These are phyloP conservation scores for Saxidomus purpurata DNA, from an alignment of 1,140 invertebrate genomes.

Conservation along the genomic window DNA sequence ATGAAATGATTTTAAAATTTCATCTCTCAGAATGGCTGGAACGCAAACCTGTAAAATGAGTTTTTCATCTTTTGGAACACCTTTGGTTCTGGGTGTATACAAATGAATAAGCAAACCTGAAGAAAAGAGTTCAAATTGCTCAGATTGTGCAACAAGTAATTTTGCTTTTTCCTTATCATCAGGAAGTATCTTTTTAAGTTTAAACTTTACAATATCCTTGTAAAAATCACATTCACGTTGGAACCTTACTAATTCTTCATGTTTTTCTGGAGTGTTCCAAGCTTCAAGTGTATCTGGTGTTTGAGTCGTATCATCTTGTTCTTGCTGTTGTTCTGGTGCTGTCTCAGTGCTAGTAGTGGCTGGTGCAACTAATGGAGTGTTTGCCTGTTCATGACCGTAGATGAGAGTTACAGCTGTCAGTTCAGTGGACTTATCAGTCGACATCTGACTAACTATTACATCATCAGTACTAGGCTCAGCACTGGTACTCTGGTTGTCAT, in stretches of 20 bases:
- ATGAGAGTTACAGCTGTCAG: not conserved
- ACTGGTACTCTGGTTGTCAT: no score
- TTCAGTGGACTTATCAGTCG: not conserved
- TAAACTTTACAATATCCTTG: constrained; percentile 2
- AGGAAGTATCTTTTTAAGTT: not conserved
- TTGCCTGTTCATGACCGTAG: not conserved
- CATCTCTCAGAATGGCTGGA: not conserved
- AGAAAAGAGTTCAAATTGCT: constrained; percentile 1
- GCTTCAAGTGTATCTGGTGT: no score
- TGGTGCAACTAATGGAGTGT: not conserved
- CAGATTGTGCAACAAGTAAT: not conserved
- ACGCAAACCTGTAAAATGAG: not conserved
- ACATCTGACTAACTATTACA: no score
- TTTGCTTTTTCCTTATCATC: not conserved
- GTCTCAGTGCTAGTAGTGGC: not conserved
- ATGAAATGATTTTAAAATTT: constrained; percentile 52
- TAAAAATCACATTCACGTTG: constrained; percentile 37
- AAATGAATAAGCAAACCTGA: constrained; percentile 62
- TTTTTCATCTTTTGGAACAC: not conserved
- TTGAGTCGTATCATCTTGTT: not conserved
- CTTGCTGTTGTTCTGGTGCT: not conserved
- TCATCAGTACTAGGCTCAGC: no score
- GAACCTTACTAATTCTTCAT: not conserved
- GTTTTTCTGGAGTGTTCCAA: not conserved
- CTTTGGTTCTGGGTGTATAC: constrained; percentile 16